These are phyloP conservation scores for Microctenopoma steveboyesi DNA, from an alignment of 2,797 vertebrate species.

Conservation along the genomic window DNA sequence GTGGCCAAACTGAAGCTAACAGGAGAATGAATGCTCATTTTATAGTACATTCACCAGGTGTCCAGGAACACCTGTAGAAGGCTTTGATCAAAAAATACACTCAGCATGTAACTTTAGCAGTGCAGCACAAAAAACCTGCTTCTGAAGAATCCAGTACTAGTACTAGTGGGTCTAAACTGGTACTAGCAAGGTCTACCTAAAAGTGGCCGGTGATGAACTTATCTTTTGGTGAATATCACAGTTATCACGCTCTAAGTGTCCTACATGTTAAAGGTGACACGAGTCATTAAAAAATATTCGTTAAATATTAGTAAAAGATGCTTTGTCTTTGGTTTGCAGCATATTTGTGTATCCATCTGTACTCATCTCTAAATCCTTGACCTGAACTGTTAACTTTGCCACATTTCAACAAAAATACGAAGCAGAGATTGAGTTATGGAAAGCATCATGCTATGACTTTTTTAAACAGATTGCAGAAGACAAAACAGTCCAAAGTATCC, in stretches of 20 bases:
- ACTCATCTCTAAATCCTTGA: slow-evolving; percentile 18
- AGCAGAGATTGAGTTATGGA: too few species aligned
- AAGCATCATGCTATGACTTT: too few species aligned
- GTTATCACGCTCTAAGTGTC: slow-evolving; percentile 1
- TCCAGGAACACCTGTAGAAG: too few species aligned
- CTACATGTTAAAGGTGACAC: slow-evolving; percentile 23
- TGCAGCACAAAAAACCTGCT: too few species aligned
- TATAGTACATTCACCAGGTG: too few species aligned
- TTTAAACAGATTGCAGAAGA: not conserved
- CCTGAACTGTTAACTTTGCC: slow-evolving; percentile 1
- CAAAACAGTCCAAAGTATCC: not conserved
- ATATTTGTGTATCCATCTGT: not conserved
- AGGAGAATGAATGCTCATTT: too few species aligned
- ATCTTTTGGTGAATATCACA: not conserved
- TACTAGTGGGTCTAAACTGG: too few species aligned
- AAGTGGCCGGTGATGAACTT: not conserved
- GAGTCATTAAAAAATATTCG: not conserved
- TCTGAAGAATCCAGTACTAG: too few species aligned
- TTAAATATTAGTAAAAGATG: slow-evolving; percentile 31
- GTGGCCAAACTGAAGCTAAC: too few species aligned
- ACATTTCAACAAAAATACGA: slow-evolving; percentile 4
- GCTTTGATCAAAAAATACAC: too few species aligned
- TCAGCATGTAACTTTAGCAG: too few species aligned
- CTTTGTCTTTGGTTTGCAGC: slow-evolving; percentile 1
- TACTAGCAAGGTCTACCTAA: too few species aligned